Evolutionary conservation across 1,140 invertebrate genomes (phyloP).

Genomic region (Aphidius ervi): DNA sequence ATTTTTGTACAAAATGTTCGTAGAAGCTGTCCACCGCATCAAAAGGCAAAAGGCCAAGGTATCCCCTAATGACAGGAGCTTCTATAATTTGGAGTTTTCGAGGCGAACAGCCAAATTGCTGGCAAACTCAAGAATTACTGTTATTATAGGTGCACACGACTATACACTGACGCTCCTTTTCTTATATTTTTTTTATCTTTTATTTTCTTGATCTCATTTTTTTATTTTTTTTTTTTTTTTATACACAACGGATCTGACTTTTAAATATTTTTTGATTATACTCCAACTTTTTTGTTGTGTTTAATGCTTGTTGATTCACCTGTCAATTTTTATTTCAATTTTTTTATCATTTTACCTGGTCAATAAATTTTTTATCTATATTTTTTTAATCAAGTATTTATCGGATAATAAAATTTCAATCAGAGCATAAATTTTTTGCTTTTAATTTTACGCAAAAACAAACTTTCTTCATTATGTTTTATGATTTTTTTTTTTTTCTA

Average conservation of each 20-base stretch:
- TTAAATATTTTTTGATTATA: neutral
- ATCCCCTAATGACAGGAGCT: slow-evolving; percentile 49
- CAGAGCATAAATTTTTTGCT: too few species aligned
- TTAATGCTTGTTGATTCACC: neutral
- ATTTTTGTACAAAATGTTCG: slow-evolving; percentile 1
- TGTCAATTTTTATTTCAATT: slow-evolving; percentile 5
- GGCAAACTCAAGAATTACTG: slow-evolving; percentile 50
- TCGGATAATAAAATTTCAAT: too few species aligned
- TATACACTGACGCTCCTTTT: slow-evolving; percentile 40
- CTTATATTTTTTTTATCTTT: slow-evolving; percentile 43
- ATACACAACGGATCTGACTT: too few species aligned
- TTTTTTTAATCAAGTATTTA: too few species aligned
- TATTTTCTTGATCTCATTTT: slow-evolving; percentile 16
- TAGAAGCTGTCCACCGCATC: slow-evolving; percentile 6
- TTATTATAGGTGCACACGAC: slow-evolving; percentile 46
- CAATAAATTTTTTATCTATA: too few species aligned
- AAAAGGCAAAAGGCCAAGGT: slow-evolving; percentile 6
- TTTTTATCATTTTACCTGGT: neutral
- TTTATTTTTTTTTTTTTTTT: neutral
- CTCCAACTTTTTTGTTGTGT: slow-evolving; percentile 5
- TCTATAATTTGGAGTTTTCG: slow-evolving; percentile 54
- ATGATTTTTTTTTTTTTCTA: neutral
- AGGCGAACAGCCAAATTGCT: slow-evolving; percentile 50
- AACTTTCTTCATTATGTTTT: neutral
- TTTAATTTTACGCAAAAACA: neutral